These are phyloP conservation scores for Micrasema minimum DNA, from an alignment of 1,140 invertebrate species.

Conservation along the genomic window DNA sequence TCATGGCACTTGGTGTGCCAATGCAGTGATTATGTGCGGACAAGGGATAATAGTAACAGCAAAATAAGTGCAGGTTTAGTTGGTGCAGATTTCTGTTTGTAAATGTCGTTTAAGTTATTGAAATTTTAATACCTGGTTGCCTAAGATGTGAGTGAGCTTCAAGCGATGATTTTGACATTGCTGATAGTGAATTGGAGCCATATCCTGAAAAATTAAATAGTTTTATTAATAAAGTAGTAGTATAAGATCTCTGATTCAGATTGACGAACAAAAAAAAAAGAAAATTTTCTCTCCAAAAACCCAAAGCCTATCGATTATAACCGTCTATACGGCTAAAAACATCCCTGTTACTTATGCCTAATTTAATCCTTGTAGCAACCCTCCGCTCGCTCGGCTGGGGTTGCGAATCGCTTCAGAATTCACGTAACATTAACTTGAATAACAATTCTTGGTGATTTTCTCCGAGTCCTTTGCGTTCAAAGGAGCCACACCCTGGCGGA, in stretches of 20 bases:
- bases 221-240: neutral
- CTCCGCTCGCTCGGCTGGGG: slow-evolving; percentile 8
- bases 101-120: too few species aligned
- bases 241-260: too few species aligned
- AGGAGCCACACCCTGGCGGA: neutral
- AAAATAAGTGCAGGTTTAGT: too few species aligned
- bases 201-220: slow-evolving; percentile 73
- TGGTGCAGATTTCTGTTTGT: too few species aligned
- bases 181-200: slow-evolving; percentile 77
- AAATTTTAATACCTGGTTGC: slow-evolving; percentile 85
- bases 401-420: slow-evolving; percentile 41
- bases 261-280: too few species aligned
- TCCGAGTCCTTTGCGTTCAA: neutral
- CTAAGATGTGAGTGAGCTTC: slow-evolving; percentile 86
- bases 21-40: too few species aligned
- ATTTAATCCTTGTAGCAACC: slow-evolving; percentile 46
- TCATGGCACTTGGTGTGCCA: too few species aligned
- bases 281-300: too few species aligned
- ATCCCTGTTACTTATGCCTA: slow-evolving; percentile 48
- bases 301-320: slow-evolving; percentile 8
- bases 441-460: slow-evolving; percentile 30
- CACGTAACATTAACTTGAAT: slow-evolving; percentile 54
- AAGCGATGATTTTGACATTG: slow-evolving; percentile 77
- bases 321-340: slow-evolving; percentile 25
- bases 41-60: too few species aligned